Percentiles rank a stretch among this genome's conserved stretches.
Evolutionary conservation across 1,140 invertebrate species (phyloP).

Genomic region (Drosophila grimshawi): DNA sequence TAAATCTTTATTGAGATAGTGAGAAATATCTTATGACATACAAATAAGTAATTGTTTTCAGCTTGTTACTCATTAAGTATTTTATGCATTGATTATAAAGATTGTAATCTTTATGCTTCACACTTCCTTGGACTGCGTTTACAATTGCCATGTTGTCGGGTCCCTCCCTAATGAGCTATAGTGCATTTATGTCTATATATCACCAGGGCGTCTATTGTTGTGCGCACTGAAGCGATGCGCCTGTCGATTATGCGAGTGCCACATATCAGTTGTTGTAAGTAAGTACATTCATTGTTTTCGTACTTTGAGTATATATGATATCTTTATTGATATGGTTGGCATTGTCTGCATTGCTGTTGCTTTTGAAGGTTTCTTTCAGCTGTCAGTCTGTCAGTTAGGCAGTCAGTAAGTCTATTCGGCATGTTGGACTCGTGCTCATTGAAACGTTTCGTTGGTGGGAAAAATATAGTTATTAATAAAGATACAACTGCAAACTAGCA

Average conservation of each 20-base stretch:
- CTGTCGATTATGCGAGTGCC: constrained; percentile 38
- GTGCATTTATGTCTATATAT: constrained; percentile 58
- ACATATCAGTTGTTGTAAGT: constrained; percentile 24
- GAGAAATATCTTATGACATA: too few species aligned
- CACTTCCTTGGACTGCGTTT: constrained; percentile 18
- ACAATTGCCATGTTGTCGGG: constrained; percentile 36
- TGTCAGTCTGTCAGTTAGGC: constrained; percentile 51
- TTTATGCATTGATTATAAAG: constrained; percentile 21
- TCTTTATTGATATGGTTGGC: constrained; percentile 75
- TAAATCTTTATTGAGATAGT: too few species aligned
- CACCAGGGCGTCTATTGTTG: constrained; percentile 42
- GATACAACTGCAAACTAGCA: constrained; percentile 44
- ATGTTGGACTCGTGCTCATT: constrained; percentile 59
- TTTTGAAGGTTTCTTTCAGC: constrained; percentile 77
- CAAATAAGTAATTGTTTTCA: not conserved
- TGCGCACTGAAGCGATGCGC: constrained; percentile 62
- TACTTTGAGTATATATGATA: constrained; percentile 57
- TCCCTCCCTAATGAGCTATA: constrained; percentile 55
- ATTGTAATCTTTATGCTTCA: constrained; percentile 27
- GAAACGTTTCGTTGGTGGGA: constrained; percentile 62
- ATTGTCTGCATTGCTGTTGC: constrained; percentile 69
- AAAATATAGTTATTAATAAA: constrained; percentile 58
- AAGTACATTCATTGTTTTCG: constrained; percentile 53
- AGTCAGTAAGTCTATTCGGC: constrained; percentile 13
- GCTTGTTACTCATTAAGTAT: not conserved